A percentile compares a stretch with the other conserved stretches of the same genome.
These are phyloP conservation scores for Eupithecia tripunctaria DNA, from an alignment of 2,888 invertebrate species.

Conservation along the genomic window DNA sequence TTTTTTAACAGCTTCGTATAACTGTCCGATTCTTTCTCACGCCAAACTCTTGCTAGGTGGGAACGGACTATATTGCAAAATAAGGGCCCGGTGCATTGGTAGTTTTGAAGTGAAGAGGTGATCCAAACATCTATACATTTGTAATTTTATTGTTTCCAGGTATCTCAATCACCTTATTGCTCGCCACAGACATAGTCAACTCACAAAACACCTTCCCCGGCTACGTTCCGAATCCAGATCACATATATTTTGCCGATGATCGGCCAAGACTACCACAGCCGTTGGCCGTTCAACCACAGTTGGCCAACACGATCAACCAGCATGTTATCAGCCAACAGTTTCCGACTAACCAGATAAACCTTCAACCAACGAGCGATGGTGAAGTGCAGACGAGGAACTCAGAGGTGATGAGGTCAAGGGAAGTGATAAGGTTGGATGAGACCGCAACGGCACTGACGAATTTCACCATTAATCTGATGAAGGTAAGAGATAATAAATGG, in stretches of 20 bases:
- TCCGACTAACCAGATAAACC: conserved; percentile 1
- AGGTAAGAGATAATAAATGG: conserved; percentile 19
- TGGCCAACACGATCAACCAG: background rate
- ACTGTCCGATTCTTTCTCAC: too few species aligned
- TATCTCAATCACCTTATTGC: conserved; percentile 9
- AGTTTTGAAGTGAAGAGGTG: background rate
- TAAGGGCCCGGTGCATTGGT: background rate
- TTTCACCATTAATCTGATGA: conserved; percentile 41
- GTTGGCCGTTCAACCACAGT: background rate
- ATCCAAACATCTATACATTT: background rate
- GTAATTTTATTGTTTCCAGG: conserved; percentile 13
- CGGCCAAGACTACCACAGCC: conserved; percentile 12
- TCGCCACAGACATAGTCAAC: conserved; percentile 6
- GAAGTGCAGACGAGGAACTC: background rate
- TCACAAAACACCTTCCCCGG: conserved; percentile 15
- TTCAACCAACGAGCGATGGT: background rate
- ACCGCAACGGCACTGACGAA: conserved; percentile 33
- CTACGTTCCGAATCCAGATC: conserved; percentile 21
- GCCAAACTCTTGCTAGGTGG: too few species aligned
- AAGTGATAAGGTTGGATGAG: conserved; percentile 26
- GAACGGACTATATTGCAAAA: too few species aligned
- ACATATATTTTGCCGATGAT: conserved; percentile 33
- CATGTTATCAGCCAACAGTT: background rate
- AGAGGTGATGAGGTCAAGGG: background rate
- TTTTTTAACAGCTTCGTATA: too few species aligned